Percentiles rank a stretch among this genome's conserved stretches.
Evolutionary conservation across 2,113 vertebrate species (phyloP).

Genomic region (Lepus timidus): DNA sequence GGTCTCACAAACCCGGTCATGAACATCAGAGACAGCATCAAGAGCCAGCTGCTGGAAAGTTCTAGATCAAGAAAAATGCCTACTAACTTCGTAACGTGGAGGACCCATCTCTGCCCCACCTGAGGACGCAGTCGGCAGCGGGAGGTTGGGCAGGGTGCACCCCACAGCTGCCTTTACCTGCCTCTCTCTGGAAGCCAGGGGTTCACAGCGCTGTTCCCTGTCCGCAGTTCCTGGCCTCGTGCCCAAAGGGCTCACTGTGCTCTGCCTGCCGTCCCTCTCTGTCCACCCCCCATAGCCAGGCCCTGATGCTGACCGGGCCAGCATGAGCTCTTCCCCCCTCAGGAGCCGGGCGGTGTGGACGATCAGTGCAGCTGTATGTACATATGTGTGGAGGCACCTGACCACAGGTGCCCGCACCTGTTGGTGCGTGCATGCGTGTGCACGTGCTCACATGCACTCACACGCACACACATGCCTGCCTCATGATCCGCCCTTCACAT

Average conservation of each 20-base stretch:
- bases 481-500: neutral
- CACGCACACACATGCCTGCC: neutral
- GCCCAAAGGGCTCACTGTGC: rapidly evolving
- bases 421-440: too few species aligned
- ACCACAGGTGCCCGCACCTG: rapidly evolving
- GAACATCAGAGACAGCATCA: too few species aligned
- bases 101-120: too few species aligned
- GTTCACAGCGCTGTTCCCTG: too few species aligned
- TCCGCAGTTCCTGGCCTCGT: too few species aligned
- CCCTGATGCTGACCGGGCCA: neutral
- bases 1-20: too few species aligned
- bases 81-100: too few species aligned
- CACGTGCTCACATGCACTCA: rapidly evolving
- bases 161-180: too few species aligned
- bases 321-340: rapidly evolving
- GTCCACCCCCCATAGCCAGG: rapidly evolving
- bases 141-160: too few species aligned
- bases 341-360: rapidly evolving
- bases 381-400: neutral
- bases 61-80: too few species aligned
- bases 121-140: too few species aligned
- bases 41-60: too few species aligned
- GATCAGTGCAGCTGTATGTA: neutral
- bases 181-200: neutral
- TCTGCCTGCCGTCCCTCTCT: neutral